phyloP scores from a whole-genome alignment of 2,797 vertebrate species.

The Argya squamiceps region DNA sequence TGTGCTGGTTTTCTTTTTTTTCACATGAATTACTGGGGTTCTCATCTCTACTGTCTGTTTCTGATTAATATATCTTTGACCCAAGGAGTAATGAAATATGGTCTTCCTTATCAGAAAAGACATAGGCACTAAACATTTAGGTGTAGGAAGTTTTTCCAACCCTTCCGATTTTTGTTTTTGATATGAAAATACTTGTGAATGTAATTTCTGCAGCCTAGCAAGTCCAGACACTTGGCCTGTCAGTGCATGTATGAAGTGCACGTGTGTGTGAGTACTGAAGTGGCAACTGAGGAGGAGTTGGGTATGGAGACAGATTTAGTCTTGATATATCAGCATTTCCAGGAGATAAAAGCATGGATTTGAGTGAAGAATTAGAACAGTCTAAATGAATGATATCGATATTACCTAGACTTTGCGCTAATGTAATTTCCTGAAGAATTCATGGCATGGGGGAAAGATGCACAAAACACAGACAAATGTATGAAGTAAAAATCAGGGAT shows the following conservation, averaged over 20 bases:
- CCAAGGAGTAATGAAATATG: neutral
- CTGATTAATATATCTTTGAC: neutral
- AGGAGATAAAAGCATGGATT: neutral
- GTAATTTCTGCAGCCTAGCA: neutral
- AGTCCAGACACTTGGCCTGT: neutral
- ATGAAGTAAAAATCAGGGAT: neutral
- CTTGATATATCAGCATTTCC: neutral
- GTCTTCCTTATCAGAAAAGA: neutral
- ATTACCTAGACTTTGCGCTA: neutral
- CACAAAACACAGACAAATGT: rapidly evolving
- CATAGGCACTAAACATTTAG: neutral
- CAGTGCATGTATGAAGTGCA: neutral
- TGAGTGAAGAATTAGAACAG: neutral
- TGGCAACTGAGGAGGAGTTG: neutral
- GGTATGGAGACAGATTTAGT: neutral
- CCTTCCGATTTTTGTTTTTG: neutral
- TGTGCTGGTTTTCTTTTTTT: neutral
- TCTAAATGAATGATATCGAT: neutral
- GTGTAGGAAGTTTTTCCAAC: neutral
- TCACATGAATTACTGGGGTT: neutral
- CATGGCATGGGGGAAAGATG: neutral
- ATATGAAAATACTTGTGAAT: neutral
- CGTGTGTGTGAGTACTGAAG: neutral
- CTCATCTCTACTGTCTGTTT: neutral
- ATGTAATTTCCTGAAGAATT: neutral